These are phyloP conservation scores for Parus major DNA, from an alignment of 2,113 vertebrate genomes.

Conservation along the genomic window DNA sequence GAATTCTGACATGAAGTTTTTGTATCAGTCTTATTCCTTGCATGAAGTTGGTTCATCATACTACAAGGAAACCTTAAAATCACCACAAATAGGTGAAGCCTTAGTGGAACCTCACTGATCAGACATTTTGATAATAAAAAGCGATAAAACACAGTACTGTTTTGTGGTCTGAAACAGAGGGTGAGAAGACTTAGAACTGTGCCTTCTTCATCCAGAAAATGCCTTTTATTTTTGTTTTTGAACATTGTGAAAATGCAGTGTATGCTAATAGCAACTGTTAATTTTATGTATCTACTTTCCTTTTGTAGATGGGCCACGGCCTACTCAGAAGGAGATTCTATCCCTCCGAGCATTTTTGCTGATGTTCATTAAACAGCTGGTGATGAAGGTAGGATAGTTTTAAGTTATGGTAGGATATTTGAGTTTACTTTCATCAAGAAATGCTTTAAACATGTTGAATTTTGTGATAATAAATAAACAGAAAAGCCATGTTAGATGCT, in stretches of 20 bases:
- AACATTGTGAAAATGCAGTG: background rate
- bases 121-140: background rate
- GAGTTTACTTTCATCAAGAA: background rate
- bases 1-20: background rate
- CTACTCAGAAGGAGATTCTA: conserved; percentile 90
- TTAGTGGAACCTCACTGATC: background rate
- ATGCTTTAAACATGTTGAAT: background rate
- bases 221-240: background rate
- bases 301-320: conserved; percentile 88
- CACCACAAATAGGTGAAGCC: background rate
- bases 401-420: background rate
- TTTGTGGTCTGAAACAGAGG: background rate
- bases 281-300: background rate
- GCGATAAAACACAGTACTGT: background rate
- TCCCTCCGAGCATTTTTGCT: conserved; percentile 90
- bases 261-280: background rate
- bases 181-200: background rate
- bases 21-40: background rate
- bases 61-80: background rate
- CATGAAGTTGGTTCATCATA: background rate
- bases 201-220: background rate
- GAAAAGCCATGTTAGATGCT: background rate
- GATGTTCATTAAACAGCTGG: conserved; percentile 95
- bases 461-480: background rate
- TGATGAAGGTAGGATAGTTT: conserved; percentile 87